Evolutionary conservation across 2,113 vertebrate species (phyloP).

Genomic region (Nesoenas mayeri): DNA sequence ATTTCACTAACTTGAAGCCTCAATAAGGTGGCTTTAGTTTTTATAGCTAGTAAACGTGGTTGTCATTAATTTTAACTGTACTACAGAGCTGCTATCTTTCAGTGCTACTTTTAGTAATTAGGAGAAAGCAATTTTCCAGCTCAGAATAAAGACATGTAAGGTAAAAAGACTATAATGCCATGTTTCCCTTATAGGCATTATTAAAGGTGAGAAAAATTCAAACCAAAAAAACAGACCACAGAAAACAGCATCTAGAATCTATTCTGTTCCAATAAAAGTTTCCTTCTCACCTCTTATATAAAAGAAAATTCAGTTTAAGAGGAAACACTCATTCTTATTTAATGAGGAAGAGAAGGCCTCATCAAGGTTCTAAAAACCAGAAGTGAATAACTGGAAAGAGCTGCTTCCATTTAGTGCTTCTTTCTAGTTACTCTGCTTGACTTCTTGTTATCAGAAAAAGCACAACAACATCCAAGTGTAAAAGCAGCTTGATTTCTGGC

Average conservation of each 20-base stretch:
- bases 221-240: not conserved
- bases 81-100: not conserved
- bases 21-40: not conserved
- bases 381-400: not conserved
- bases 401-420: not conserved
- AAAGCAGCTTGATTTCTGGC: not conserved
- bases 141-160: not conserved
- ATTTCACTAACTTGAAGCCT: not conserved
- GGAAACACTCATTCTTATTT: not conserved
- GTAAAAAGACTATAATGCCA: not conserved
- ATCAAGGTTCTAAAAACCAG: not conserved
- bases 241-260: not conserved
- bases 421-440: not conserved
- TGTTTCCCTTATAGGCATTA: not conserved
- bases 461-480: not conserved
- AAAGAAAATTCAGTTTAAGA: not conserved
- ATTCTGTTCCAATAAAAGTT: not conserved
- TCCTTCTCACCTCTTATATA: not conserved
- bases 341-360: not conserved
- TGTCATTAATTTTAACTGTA: not conserved
- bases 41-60: accelerated
- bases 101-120: not conserved
- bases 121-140: not conserved
- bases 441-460: not conserved
- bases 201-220: not conserved